phyloP scores from a whole-genome alignment of 2,113 vertebrate genomes.

The Pantherophis guttatus region DNA sequence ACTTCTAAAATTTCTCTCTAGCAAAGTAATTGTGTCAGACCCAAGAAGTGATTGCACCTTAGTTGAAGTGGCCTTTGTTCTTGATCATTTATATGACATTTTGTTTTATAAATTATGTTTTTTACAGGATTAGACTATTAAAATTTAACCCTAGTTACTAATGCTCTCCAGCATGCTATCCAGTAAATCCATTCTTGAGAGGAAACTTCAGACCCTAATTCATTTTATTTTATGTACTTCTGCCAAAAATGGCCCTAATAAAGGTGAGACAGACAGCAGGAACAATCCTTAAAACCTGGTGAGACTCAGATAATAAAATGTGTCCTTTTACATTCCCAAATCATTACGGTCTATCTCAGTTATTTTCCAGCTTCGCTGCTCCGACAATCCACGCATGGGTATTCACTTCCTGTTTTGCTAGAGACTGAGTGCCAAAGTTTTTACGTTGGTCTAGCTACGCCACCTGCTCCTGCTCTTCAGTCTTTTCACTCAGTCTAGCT shows the following conservation, averaged over 20 bases:
- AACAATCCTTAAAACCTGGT: not conserved
- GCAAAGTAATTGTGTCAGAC: not conserved
- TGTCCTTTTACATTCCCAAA: not conserved
- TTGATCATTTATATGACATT: not conserved
- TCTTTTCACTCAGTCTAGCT: too few relatives aligned
- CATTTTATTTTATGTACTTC: not conserved
- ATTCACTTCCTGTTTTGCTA: too few relatives aligned
- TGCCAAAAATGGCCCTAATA: not conserved
- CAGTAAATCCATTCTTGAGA: not conserved
- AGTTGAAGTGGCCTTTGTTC: not conserved
- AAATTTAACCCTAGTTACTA: not conserved
- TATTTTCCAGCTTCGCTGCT: too few relatives aligned
- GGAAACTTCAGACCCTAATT: not conserved
- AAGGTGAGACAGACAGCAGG: not conserved
- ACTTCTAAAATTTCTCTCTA: slow-evolving; percentile 7
- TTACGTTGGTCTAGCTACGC: too few relatives aligned
- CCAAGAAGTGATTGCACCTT: slow-evolving; percentile 1
- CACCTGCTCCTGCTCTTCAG: too few relatives aligned
- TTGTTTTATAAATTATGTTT: not conserved
- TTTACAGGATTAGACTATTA: not conserved
- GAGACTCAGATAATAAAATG: not conserved
- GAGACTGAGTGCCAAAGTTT: too few relatives aligned
- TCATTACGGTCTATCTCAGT: not conserved
- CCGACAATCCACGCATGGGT: too few relatives aligned
- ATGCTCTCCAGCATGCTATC: not conserved